These are phyloP conservation scores for Zele albiditarsus DNA, from an alignment of 2,888 invertebrate species.

Conservation along the genomic window DNA sequence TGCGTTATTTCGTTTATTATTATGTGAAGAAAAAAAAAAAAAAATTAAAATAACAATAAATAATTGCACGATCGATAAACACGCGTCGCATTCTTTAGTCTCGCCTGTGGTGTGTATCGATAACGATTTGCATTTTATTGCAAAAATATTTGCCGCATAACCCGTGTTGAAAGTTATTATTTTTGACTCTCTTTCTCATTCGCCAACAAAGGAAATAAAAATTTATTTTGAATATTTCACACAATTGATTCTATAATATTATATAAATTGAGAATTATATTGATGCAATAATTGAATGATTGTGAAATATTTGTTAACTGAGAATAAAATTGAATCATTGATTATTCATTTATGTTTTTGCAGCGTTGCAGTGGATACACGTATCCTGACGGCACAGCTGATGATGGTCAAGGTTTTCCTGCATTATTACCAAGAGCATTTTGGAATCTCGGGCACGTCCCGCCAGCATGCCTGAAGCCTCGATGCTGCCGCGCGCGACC, in stretches of 20 bases:
- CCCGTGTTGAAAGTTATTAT: not conserved
- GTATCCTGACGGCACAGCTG: not conserved
- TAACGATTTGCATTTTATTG: not conserved
- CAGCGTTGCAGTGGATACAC: not conserved
- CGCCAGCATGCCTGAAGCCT: not conserved
- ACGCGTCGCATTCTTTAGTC: not conserved
- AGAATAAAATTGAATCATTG: no score
- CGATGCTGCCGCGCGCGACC: not conserved
- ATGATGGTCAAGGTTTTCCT: conserved; percentile 3
- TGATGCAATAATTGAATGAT: not conserved
- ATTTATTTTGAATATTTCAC: not conserved
- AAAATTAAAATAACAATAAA: not conserved
- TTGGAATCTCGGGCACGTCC: not conserved
- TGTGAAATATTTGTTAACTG: no score
- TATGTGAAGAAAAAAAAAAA: not conserved
- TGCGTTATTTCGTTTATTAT: not conserved
- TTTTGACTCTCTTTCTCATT: not conserved
- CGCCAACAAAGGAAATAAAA: not conserved
- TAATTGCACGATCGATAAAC: not conserved
- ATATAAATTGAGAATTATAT: not conserved
- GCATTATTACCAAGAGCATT: conserved; percentile 4
- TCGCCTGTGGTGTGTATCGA: not conserved
- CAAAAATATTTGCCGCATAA: not conserved
- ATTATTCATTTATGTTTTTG: not conserved
- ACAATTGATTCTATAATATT: not conserved